Evolutionary conservation across 2,888 invertebrate genomes (phyloP), one percentile per base, ranked within the genome.

Genomic region (Zhengitettix transpicula): DNA sequence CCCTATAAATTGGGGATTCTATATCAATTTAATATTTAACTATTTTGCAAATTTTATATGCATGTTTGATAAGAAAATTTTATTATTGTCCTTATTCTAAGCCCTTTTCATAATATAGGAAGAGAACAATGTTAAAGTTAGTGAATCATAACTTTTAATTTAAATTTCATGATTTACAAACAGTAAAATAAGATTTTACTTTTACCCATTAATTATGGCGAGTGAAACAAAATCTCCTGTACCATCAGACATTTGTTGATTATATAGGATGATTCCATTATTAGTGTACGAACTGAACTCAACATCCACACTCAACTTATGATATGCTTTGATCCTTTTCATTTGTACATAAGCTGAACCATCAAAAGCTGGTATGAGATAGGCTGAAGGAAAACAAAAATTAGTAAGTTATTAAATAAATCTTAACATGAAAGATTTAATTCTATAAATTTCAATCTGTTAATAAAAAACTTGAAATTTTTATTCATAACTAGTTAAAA

Each of bases 191-290:
- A n/a, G n/a, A n/a, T n/a, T n/a, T n/a, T n/a, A n/a, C n/a, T n/a
- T 70, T 69, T 67, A 81, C 77, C 89, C 89, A 73, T 88, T 84
- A 68, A 88, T 82, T 67, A 92, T 76, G 60, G 89, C 85, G 60
- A 92, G 76, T 40, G 90, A 88, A 66, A 92, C 82, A 75, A 88
- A 92, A 75, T 92, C 91, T 59, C 91, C 92, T 17, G 83, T 81
- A 14, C 90, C 91, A 69, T 89, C 86, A 65, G 76, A 73, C 73
- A 85, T 84, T 74, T 92, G 90, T 71, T 90, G 89, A 75, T 87
- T 86, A 76, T 89, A 93, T 66, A 93, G 75, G 67, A 93, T 77
- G 62, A 92, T 81, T 59, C 92, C 92, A 69, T 90, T 87, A 69
- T 85, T 81, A 53, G 87, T 81, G 73, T 86, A 85, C 9, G 89